Percentiles rank a stretch among this genome's conserved stretches.
These are phyloP conservation scores for Therioaphis trifolii DNA, from an alignment of 2,888 invertebrate genomes.

Conservation along the genomic window DNA sequence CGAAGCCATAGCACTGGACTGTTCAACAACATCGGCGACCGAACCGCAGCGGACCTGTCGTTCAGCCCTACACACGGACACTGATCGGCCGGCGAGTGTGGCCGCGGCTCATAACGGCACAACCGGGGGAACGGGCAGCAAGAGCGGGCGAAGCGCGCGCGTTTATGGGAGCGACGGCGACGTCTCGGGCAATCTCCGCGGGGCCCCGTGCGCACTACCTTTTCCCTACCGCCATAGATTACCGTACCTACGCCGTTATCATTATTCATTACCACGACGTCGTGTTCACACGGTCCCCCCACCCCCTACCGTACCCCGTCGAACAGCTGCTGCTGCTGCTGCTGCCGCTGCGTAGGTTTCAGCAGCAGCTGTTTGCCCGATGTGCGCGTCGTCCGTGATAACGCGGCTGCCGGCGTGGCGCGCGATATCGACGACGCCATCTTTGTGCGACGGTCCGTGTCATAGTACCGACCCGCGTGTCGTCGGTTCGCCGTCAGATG, in stretches of 20 bases:
- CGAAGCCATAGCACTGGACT: constrained; percentile 61
- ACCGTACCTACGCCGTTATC: too few species aligned
- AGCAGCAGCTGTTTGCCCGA: constrained; percentile 23
- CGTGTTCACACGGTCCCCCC: neutral
- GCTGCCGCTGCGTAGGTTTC: neutral
- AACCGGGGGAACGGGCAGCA: constrained; percentile 22
- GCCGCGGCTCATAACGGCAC: constrained; percentile 56
- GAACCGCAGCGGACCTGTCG: constrained; percentile 37
- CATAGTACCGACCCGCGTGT: too few species aligned
- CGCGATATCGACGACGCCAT: constrained; percentile 29
- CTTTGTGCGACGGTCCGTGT: too few species aligned
- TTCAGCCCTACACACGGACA: constrained; percentile 59
- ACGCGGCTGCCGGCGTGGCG: too few species aligned
- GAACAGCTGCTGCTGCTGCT: constrained; percentile 20
- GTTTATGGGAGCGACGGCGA: constrained; percentile 67
- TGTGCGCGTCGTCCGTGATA: too few species aligned
- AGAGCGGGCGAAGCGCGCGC: constrained; percentile 67
- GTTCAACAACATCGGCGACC: constrained; percentile 60
- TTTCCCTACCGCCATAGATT: constrained; percentile 63
- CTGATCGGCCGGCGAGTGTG: constrained; percentile 57
- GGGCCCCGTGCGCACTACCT: constrained; percentile 70
- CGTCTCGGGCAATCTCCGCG: constrained; percentile 30
- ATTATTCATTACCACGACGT: too few species aligned
- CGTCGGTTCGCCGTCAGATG: too few species aligned
- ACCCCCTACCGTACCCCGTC: neutral